Evolutionary conservation across 1,140 invertebrate genomes (phyloP), one percentile per base, ranked within the genome.

Genomic region (Atta cephalotes): DNA sequence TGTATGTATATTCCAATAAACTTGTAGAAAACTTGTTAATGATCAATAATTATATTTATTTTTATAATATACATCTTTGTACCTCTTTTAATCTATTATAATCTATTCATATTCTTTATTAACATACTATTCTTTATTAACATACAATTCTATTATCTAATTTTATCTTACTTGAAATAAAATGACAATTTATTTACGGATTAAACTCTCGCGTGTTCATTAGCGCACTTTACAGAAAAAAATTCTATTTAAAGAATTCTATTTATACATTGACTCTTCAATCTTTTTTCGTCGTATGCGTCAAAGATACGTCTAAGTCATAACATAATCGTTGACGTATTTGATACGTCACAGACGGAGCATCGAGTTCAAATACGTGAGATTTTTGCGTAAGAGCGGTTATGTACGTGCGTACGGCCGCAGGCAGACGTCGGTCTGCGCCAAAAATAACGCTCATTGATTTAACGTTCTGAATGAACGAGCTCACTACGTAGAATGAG

Each of bases 361-460:
- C 5, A 51, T 51, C 21, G 72, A 25, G 45, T 25, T 62, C 63
- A 16, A 51, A 25, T 53, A 72, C 12, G 51, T 45, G 63, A 85
- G 18, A 82, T 56, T 53, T 66, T 66, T 66, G 49, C 60, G 74
- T 79, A 79, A 85, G 35, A 79, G 49, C 21, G 16, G 10, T 49
- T 39, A 49, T 45, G 39, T 58, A 72, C 25, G 16, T 39, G 35
- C 72, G 58, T 70, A 66, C 49, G 35, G 39, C 72, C 78, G 87
- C 62, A 25, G 70, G 86, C 62, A 25, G 70, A 74, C 80, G 87
- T 35, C 60, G n/a, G 82, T 72, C 88, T 82, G 49, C 56, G 87
- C 92, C 90, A 89, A 93, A 93, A 93, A 93, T 93, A 93, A 92
- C 89, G 49, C 89, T 88, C 91, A 93, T 93, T 93, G 92, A 93